Evolutionary conservation across 92 coral and sea anemone genomes (phyloP).

Genomic region (Actinostola sp.): DNA sequence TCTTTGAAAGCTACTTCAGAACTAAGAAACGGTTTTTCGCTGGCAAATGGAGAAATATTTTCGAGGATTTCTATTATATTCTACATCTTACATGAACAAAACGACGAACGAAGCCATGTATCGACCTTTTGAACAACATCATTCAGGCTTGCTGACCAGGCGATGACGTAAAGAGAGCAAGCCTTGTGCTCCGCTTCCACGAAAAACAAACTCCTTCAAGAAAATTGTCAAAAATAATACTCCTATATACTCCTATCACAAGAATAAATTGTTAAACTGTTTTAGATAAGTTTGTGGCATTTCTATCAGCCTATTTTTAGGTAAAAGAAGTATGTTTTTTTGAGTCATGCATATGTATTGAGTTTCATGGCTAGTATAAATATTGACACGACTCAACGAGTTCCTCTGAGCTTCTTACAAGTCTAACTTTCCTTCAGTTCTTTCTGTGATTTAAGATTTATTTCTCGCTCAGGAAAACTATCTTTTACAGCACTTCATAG

Average conservation of each 20-base stretch:
- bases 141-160: slow-evolving; percentile 23
- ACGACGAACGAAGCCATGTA: neutral
- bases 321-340: neutral
- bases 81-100: neutral
- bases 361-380: slow-evolving; percentile 7
- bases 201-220: neutral
- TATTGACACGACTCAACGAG: slow-evolving; percentile 13
- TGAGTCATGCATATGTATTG: neutral
- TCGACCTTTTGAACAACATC: slow-evolving; percentile 31
- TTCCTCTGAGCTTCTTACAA: too few species aligned
- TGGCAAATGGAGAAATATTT: neutral
- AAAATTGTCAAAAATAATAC: neutral
- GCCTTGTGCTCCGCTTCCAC: neutral
- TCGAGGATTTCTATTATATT: neutral
- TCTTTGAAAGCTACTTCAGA: too few species aligned
- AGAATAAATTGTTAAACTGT: neutral
- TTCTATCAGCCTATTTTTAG: neutral
- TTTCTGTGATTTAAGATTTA: too few species aligned
- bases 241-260: neutral
- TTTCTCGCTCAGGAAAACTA: too few species aligned
- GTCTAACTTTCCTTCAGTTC: too few species aligned
- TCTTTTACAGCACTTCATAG: too few species aligned
- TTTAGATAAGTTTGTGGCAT: neutral
- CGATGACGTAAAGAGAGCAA: slow-evolving; percentile 28
- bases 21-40: too few species aligned